Percentiles rank a stretch among this genome's conserved stretches.
Conservation (phyloP, 23 tunicate genomes). For the Trididemnum nubilum region DNA sequence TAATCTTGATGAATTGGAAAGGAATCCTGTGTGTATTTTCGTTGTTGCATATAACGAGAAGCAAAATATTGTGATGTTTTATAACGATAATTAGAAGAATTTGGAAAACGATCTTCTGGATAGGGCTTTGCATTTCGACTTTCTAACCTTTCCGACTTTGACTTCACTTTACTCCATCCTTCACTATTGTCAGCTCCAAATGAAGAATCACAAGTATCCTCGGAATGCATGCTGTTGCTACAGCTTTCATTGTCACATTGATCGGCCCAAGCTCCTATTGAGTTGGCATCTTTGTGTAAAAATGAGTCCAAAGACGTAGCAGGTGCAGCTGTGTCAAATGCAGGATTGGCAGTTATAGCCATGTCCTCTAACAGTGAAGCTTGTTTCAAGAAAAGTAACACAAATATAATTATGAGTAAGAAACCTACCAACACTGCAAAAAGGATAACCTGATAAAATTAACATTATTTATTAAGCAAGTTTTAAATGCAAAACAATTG, state of each 20-base stretch:
- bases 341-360: not conserved
- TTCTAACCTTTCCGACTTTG: constrained; percentile 45
- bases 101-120: not conserved
- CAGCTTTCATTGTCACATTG: not conserved
- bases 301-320: not conserved
- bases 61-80: not conserved
- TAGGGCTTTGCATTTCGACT: not conserved
- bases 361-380: too few species aligned
- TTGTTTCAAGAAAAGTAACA: too few species aligned
- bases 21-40: not conserved
- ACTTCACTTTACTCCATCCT: constrained; percentile 79
- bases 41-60: not conserved
- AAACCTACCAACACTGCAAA: too few species aligned
- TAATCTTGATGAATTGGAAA: not conserved
- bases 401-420: too few species aligned
- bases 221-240: not conserved
- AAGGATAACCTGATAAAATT: too few species aligned
- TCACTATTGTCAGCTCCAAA: constrained; percentile 22
- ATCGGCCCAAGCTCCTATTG: constrained; percentile 19
- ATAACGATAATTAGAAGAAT: not conserved
- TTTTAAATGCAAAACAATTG: too few species aligned
- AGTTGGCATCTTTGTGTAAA: not conserved
- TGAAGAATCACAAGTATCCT: not conserved
- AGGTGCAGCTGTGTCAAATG: not conserved
- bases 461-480: too few species aligned